Evolutionary conservation across 64 coral and sea anemone species (phyloP).

Genomic region (Montipora foliosa): DNA sequence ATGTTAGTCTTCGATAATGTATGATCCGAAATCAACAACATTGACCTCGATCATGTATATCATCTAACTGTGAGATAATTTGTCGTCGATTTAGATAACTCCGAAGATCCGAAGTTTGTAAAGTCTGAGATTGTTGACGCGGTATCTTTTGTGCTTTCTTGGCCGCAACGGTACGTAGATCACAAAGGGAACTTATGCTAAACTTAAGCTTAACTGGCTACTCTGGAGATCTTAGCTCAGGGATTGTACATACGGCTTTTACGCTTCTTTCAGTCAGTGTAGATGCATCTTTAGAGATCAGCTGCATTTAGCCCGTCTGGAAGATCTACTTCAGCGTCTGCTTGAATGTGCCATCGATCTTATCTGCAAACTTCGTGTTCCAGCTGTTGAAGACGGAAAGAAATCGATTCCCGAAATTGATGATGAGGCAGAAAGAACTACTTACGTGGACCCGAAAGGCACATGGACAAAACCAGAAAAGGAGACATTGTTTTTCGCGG

Average conservation of each 20-base stretch:
- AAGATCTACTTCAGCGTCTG: conserved; percentile 82
- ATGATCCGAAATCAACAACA: too few relatives aligned
- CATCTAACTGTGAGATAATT: background rate
- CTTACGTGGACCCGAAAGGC: background rate
- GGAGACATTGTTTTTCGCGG: conserved; percentile 82
- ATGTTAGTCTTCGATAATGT: too few relatives aligned
- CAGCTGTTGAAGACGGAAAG: conserved; percentile 25
- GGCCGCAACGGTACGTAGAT: conserved; percentile 84
- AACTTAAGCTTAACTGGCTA: too few relatives aligned
- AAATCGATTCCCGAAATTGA: background rate
- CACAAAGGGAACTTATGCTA: background rate
- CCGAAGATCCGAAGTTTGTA: conserved; percentile 83
- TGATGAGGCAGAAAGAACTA: background rate
- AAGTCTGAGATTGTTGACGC: conserved; percentile 88
- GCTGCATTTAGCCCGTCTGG: conserved; percentile 79
- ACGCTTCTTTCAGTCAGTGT: conserved; percentile 72
- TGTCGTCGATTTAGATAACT: conserved; percentile 72
- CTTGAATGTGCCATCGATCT: conserved; percentile 74
- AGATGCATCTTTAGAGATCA: conserved; percentile 96
- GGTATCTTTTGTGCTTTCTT: conserved; percentile 89
- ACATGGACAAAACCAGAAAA: conserved; percentile 71
- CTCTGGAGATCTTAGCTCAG: too few relatives aligned
- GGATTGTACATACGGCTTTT: too few relatives aligned
- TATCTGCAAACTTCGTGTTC: conserved; percentile 57
- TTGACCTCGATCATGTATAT: too few relatives aligned